phyloP scores from a whole-genome alignment of 2,888 invertebrate species.

The Lithophane leautieri region DNA sequence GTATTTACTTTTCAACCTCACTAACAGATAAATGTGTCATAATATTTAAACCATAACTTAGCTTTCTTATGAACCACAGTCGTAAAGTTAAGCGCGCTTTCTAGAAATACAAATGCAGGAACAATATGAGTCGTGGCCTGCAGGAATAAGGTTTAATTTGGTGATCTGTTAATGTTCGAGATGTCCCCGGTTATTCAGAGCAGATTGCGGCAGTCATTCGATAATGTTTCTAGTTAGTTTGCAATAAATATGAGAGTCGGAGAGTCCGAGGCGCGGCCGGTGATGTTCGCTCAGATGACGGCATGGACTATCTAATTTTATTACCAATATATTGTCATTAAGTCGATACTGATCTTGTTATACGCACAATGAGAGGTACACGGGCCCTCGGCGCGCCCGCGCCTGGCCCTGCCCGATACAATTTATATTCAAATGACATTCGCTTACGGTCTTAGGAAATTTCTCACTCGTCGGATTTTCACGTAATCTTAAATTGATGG shows the following conservation, averaged over 20 bases:
- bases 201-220: constrained; percentile 82
- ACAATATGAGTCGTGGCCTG: constrained; percentile 76
- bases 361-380: constrained; percentile 89
- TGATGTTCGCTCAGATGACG: constrained; percentile 87
- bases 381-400: constrained; percentile 75
- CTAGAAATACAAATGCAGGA: constrained; percentile 71
- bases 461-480: constrained; percentile 89
- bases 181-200: constrained; percentile 81
- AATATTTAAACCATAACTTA: constrained; percentile 89
- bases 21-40: constrained; percentile 89
- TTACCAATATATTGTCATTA: constrained; percentile 91
- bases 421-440: constrained; percentile 90
- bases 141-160: constrained; percentile 81
- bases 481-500: constrained; percentile 87
- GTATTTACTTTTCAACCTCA: constrained; percentile 87
- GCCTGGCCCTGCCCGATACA: constrained; percentile 79
- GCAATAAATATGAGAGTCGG: constrained; percentile 88
- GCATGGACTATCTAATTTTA: constrained; percentile 90
- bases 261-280: constrained; percentile 74
- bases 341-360: constrained; percentile 91
- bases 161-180: constrained; percentile 71
- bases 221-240: constrained; percentile 89
- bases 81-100: constrained; percentile 86
- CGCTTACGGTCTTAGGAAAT: constrained; percentile 85
- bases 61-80: constrained; percentile 87